Evolutionary conservation across 2,113 vertebrate species (phyloP).

Genomic region (Dipodomys spectabilis): DNA sequence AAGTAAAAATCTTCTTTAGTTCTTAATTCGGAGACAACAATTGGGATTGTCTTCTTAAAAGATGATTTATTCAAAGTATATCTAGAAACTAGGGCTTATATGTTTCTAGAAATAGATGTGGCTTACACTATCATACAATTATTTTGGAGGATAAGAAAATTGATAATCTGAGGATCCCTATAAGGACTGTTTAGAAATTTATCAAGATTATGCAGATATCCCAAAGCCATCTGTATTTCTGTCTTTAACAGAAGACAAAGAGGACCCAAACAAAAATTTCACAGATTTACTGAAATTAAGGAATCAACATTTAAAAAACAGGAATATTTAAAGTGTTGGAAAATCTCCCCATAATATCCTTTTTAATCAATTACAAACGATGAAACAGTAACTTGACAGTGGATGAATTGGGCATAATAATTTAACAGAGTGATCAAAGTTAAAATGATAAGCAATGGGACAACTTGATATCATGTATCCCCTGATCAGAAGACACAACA

Average conservation of each 20-base stretch:
- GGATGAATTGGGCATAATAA: neutral
- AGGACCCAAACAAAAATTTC: conserved; percentile 20
- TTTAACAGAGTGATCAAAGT: conserved; percentile 32
- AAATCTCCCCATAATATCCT: neutral
- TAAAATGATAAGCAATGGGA: neutral
- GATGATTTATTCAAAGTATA: neutral
- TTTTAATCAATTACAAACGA: neutral
- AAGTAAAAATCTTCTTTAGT: neutral
- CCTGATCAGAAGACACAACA: neutral
- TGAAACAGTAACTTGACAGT: conserved; percentile 1
- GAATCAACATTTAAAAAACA: neutral
- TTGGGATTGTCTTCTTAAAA: neutral
- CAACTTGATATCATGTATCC: neutral
- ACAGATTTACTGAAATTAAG: neutral
- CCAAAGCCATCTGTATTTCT: neutral
- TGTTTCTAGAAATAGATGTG: neutral
- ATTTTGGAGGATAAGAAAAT: conserved; percentile 18
- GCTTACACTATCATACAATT: conserved; percentile 6
- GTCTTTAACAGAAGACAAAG: conserved; percentile 14
- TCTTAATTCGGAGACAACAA: neutral
- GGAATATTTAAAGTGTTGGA: conserved; percentile 9
- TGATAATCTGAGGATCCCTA: neutral
- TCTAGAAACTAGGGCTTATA: neutral
- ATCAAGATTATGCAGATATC: neutral
- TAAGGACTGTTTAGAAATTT: conserved; percentile 35